Evolutionary conservation across 2,113 vertebrate genomes (phyloP).

Genomic region (Silurus meridionalis): DNA sequence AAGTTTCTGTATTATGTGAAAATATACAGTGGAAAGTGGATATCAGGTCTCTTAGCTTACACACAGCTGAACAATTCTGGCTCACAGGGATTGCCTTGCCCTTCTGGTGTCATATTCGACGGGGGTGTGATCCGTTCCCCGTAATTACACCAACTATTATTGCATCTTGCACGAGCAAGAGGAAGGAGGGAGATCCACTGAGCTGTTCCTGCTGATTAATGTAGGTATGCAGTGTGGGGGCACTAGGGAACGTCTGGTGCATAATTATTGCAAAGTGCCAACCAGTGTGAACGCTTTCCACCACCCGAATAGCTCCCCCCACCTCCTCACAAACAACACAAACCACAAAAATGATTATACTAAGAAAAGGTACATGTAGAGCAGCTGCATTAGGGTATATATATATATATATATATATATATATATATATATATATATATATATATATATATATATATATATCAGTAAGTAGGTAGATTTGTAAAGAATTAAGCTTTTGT

Average conservation of each 20-base stretch:
- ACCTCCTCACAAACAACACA: constrained; percentile 2
- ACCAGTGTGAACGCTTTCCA: constrained; percentile 4
- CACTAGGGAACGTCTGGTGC: constrained; percentile 46
- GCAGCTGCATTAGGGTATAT: background rate
- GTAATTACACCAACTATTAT: constrained; percentile 51
- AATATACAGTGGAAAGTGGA: background rate
- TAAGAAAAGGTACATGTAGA: constrained; percentile 38
- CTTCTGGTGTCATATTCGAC: constrained; percentile 39
- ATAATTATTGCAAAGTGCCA: constrained; percentile 52
- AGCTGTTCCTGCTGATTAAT: constrained; percentile 53
- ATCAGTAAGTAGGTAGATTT: constrained; percentile 36
- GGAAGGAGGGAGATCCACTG: constrained; percentile 21
- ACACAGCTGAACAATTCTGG: constrained; percentile 16
- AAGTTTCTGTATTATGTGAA: background rate
- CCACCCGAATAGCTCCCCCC: background rate
- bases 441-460: background rate
- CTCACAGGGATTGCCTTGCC: constrained; percentile 38
- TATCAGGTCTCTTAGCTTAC: constrained; percentile 25
- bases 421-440: background rate
- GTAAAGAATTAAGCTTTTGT: constrained; percentile 24
- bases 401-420: background rate
- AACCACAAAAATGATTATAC: constrained; percentile 39
- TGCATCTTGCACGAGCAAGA: constrained; percentile 18
- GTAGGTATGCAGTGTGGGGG: constrained; percentile 44
- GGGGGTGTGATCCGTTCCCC: constrained; percentile 47